Percentiles rank a stretch among this genome's conserved stretches.
phyloP scores from a whole-genome alignment of 53 echinoderm and acorn worm species.

The Mesocentrotus franciscanus region DNA sequence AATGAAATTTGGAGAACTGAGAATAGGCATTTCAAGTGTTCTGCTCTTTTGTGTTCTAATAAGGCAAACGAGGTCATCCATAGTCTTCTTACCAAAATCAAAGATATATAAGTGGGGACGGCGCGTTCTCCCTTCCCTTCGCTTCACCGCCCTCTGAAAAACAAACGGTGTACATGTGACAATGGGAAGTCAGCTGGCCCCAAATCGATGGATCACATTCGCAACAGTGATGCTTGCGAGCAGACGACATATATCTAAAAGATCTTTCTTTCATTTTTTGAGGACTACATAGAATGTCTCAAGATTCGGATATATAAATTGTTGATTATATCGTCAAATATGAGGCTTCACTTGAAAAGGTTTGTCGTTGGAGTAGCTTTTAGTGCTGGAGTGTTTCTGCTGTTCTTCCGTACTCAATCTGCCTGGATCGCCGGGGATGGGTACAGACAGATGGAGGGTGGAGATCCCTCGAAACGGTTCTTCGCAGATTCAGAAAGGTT shows the following conservation, averaged over 20 bases:
- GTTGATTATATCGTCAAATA: not conserved
- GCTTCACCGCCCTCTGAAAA: not conserved
- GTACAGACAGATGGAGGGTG: too few relatives aligned
- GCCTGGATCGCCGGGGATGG: not conserved
- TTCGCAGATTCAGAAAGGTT: constrained; percentile 14
- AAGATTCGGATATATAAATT: not conserved
- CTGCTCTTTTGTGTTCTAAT: not conserved
- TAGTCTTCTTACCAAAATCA: too few relatives aligned
- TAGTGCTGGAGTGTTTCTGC: constrained; percentile 1
- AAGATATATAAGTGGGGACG: too few relatives aligned
- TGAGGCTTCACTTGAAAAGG: constrained; percentile 27
- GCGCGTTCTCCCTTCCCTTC: too few relatives aligned
- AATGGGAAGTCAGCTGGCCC: not conserved
- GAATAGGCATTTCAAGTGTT: not conserved
- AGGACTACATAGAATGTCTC: not conserved
- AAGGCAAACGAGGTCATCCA: too few relatives aligned
- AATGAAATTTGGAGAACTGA: not conserved
- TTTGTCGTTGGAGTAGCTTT: not conserved
- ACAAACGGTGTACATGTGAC: not conserved
- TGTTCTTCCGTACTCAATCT: not conserved
- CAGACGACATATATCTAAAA: not conserved
- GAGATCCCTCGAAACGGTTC: not conserved
- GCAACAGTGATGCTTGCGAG: not conserved
- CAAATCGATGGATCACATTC: not conserved
- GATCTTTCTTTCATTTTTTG: not conserved